phyloP scores from a whole-genome alignment of 2,113 vertebrate genomes.

The Strigops habroptila region DNA sequence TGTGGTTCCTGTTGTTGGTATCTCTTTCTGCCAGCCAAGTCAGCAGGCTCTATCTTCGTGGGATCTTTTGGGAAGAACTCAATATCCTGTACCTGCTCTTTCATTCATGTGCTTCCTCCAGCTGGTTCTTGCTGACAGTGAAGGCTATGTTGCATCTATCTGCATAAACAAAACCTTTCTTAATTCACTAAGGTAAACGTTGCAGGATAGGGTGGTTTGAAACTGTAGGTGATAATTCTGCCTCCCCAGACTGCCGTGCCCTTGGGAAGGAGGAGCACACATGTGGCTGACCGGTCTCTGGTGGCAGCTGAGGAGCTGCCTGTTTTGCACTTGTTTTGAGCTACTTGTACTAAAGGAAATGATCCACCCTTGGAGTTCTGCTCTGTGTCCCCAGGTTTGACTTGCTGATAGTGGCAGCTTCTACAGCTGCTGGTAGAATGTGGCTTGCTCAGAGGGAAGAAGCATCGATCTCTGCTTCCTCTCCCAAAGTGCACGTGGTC shows the following conservation, averaged over 20 bases:
- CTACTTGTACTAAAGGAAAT: neutral
- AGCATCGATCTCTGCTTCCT: neutral
- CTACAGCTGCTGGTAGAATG: neutral
- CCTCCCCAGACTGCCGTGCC: neutral
- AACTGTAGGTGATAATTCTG: neutral
- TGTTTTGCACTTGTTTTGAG: neutral
- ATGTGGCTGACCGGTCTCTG: neutral
- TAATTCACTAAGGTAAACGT: neutral
- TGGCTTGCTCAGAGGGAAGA: neutral
- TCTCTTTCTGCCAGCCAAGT: neutral
- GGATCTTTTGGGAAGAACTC: slow-evolving; percentile 10
- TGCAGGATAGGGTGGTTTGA: neutral
- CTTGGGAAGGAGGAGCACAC: neutral
- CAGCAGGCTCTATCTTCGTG: neutral
- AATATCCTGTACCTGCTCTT: neutral
- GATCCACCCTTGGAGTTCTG: neutral
- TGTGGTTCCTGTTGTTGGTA: neutral
- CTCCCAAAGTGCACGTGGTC: neutral
- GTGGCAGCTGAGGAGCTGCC: neutral
- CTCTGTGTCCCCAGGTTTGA: neutral
- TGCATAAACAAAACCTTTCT: neutral
- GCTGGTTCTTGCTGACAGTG: neutral
- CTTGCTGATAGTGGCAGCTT: neutral
- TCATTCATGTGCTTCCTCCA: neutral
- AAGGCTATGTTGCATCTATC: neutral